Percentiles rank a stretch among this genome's conserved stretches.
These are phyloP conservation scores for Osmoderma eremita DNA, from an alignment of 2,888 invertebrate species.

Conservation along the genomic window DNA sequence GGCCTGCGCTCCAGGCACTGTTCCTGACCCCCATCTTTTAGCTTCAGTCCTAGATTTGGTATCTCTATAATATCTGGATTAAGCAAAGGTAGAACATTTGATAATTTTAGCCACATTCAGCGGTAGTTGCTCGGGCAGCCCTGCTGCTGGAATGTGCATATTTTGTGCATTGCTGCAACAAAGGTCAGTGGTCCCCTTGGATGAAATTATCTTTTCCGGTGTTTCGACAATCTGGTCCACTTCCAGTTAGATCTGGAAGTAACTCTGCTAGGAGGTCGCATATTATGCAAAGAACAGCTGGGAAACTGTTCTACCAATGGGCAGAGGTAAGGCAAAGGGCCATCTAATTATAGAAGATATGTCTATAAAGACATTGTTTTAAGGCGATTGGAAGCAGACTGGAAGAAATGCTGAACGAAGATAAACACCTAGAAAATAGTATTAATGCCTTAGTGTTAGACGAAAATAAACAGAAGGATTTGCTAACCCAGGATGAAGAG, in stretches of 20 bases:
- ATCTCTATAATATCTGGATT: conserved; percentile 53
- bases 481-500: conserved; percentile 87
- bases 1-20: conserved; percentile 93
- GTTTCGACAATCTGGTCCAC: conserved; percentile 77
- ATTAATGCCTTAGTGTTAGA: conserved; percentile 76
- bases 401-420: conserved; percentile 89
- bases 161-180: conserved; percentile 97
- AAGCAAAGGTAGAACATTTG: conserved; percentile 26
- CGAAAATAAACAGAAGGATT: conserved; percentile 80
- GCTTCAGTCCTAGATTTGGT: conserved; percentile 95
- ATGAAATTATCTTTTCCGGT: conserved; percentile 87
- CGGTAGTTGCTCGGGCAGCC: conserved; percentile 91
- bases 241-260: conserved; percentile 64
- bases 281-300: conserved; percentile 87
- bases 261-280: conserved; percentile 68
- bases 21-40: conserved; percentile 96
- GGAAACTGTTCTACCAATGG: conserved; percentile 98
- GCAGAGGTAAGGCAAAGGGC: conserved; percentile 77
- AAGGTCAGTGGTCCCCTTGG: conserved; percentile 99
- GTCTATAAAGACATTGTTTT: conserved; percentile 10
- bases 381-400: conserved; percentile 86
- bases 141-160: conserved; percentile 94
- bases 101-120: conserved; percentile 83
- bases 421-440: conserved; percentile 76
- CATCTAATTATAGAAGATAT: conserved; percentile 33